Conservation (phyloP, 2,113 vertebrate species). For the Pampusana beccarii region DNA sequence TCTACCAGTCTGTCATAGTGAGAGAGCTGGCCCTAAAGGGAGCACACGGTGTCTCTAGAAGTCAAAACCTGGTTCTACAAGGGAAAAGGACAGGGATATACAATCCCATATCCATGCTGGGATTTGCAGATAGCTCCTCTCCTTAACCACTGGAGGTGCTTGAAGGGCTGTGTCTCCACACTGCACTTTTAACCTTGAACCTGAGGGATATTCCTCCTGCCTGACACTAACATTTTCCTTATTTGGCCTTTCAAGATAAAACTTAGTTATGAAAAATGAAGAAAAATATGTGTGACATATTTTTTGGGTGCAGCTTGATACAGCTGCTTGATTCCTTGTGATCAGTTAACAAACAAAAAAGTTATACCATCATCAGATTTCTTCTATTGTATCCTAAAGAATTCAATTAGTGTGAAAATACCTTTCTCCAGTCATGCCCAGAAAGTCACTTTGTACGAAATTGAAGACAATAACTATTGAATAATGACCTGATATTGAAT, state of each 20-base stretch:
- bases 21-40: not conserved
- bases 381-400: not conserved
- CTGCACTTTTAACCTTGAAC: not conserved
- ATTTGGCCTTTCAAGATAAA: not conserved
- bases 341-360: not conserved
- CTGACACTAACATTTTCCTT: not conserved
- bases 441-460: not conserved
- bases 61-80: not conserved
- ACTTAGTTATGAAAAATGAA: not conserved
- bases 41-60: not conserved
- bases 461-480: not conserved
- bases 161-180: not conserved
- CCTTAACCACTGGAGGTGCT: not conserved
- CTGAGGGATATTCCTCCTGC: not conserved
- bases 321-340: not conserved
- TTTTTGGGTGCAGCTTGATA: not conserved
- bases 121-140: not conserved
- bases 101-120: not conserved
- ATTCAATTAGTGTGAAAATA: conserved; percentile 9
- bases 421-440: not conserved
- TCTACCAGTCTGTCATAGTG: not conserved
- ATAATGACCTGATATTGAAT: not conserved
- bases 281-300: not conserved
- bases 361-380: not conserved
- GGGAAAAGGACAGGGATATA: not conserved